Evolutionary conservation across 2,888 invertebrate species (phyloP).

Genomic region (Papilio protenor): DNA sequence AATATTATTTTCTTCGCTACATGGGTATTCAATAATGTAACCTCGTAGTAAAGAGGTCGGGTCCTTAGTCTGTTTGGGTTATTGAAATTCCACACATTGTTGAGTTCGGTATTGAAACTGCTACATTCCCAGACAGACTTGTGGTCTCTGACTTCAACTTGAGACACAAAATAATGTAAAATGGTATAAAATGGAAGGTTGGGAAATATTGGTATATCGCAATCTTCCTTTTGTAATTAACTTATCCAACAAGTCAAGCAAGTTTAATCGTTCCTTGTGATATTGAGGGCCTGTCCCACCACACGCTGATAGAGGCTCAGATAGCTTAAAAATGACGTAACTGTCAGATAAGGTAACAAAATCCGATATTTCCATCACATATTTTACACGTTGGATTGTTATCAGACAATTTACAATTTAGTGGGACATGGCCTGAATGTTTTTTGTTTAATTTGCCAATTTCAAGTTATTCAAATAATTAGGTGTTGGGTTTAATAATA

Average conservation of each 20-base stretch:
- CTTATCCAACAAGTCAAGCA: background rate
- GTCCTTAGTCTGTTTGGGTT: conserved; percentile 4
- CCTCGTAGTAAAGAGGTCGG: conserved; percentile 6
- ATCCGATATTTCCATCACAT: too few species aligned
- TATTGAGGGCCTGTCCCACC: too few species aligned
- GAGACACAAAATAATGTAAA: too few species aligned
- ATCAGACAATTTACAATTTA: too few species aligned
- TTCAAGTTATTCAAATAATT: conserved; percentile 17
- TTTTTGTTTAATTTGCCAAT: background rate
- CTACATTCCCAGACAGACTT: conserved; percentile 14
- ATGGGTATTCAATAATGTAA: conserved; percentile 22
- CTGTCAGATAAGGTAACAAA: too few species aligned
- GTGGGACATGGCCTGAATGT: background rate
- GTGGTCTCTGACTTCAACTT: background rate
- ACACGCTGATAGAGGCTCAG: too few species aligned
- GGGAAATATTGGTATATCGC: too few species aligned
- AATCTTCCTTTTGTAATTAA: too few species aligned
- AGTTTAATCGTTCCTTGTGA: too few species aligned
- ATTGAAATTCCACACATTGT: conserved; percentile 29
- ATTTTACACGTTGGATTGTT: too few species aligned
- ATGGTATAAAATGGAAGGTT: too few species aligned
- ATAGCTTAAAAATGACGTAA: too few species aligned
- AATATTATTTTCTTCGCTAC: background rate
- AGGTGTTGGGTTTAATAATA: conserved; percentile 25
- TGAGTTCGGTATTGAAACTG: conserved; percentile 20